A percentile compares a stretch with the other conserved stretches of the same genome.
These are phyloP conservation scores for Botia kubotai DNA, from an alignment of 2,797 vertebrate species.

Conservation along the genomic window DNA sequence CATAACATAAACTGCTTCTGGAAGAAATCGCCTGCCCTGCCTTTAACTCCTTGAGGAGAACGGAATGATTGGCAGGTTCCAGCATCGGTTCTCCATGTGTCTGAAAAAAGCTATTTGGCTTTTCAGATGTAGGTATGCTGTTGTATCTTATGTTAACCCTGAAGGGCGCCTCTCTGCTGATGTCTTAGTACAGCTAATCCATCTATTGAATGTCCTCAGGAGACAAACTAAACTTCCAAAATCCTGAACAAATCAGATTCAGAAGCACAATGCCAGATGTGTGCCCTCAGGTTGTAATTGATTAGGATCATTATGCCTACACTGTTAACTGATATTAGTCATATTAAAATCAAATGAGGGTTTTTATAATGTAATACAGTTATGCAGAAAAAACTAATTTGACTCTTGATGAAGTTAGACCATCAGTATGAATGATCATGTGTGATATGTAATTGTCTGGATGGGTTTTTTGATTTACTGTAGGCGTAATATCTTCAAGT, in stretches of 20 bases:
- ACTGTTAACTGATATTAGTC: conserved; percentile 60
- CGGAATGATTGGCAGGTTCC: conserved; percentile 35
- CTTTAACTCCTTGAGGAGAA: conserved; percentile 33
- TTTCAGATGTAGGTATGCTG: conserved; percentile 14
- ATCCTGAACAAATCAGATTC: conserved; percentile 38
- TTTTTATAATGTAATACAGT: conserved; percentile 53
- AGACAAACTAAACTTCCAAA: background rate
- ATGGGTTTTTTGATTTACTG: background rate
- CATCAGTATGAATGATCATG: conserved; percentile 9
- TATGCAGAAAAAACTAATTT: conserved; percentile 20
- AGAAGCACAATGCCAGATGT: conserved; percentile 38
- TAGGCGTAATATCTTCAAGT: background rate
- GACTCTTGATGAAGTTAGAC: background rate
- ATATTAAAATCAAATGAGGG: conserved; percentile 58
- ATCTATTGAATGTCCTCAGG: conserved; percentile 9
- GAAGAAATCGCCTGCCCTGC: background rate
- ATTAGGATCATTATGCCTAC: conserved; percentile 56
- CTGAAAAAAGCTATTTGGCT: conserved; percentile 48
- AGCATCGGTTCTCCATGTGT: conserved; percentile 30
- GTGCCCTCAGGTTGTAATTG: conserved; percentile 58
- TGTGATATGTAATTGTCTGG: background rate
- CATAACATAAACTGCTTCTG: background rate
- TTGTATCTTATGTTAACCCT: conserved; percentile 32
- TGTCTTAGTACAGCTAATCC: conserved; percentile 12
- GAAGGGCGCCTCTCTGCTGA: conserved; percentile 24